Conservation (phyloP, 1,140 invertebrate species). For the Schlechtendalia chinensis region DNA sequence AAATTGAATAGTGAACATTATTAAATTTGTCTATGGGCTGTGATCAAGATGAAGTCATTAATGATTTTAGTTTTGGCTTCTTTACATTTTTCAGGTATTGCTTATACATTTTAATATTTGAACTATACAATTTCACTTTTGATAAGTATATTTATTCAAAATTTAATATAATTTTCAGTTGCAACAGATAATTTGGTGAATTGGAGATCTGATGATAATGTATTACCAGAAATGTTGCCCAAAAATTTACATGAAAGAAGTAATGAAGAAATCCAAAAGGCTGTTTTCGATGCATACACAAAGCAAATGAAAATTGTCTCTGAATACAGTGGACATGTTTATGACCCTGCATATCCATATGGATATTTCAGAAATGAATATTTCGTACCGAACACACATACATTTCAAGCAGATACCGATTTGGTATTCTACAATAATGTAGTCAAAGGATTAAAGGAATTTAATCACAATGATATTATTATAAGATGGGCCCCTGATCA, state of each 20-base stretch:
- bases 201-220: not conserved
- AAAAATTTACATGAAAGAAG: not conserved
- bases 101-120: too few relatives aligned
- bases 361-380: slow-evolving; percentile 7
- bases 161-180: not conserved
- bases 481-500: slow-evolving; percentile 4
- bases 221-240: slow-evolving; percentile 8
- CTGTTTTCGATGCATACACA: not conserved
- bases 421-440: not conserved
- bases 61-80: not conserved
- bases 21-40: too few relatives aligned
- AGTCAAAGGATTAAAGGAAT: not conserved
- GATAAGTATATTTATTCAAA: too few relatives aligned
- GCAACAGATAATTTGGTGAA: not conserved
- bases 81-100: not conserved
- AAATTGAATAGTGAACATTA: too few relatives aligned
- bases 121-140: too few relatives aligned
- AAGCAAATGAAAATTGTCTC: not conserved
- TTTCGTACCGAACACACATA: not conserved
- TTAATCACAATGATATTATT: not conserved
- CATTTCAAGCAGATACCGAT: not conserved
- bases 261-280: slow-evolving; percentile 6
- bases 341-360: not conserved
- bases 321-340: slow-evolving; percentile 13
- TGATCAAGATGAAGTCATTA: not conserved